phyloP scores from a whole-genome alignment of 2,888 invertebrate species.

The Timema podura region DNA sequence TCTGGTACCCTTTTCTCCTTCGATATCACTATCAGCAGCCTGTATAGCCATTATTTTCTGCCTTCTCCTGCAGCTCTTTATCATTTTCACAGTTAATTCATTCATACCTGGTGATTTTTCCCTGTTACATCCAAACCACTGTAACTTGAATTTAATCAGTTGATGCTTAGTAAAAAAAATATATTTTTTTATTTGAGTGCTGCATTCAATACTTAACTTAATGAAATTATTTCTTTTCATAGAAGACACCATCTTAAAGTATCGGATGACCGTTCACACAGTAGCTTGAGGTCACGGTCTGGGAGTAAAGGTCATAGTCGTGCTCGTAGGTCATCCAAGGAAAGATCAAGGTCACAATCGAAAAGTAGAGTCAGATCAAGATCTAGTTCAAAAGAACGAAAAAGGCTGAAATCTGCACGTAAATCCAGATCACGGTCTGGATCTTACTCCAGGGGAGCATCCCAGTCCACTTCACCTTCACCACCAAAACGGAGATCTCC shows the following conservation, averaged over 20 bases:
- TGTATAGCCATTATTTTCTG: too few species aligned
- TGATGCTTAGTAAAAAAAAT: not conserved
- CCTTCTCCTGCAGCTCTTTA: not conserved
- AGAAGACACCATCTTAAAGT: conserved; percentile 15
- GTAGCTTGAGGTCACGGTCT: conserved; percentile 23
- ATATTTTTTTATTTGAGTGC: not conserved
- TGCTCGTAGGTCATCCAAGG: conserved; percentile 18
- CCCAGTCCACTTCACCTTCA: conserved; percentile 18
- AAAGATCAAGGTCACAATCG: conserved; percentile 20
- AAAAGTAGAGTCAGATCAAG: conserved; percentile 11
- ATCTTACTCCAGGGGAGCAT: conserved; percentile 20
- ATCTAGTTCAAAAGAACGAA: conserved; percentile 21
- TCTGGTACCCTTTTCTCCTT: too few species aligned
- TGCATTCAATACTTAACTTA: not conserved
- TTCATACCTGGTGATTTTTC: not conserved
- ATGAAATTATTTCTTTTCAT: not conserved
- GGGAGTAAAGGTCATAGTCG: conserved; percentile 21
- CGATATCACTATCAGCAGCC: too few species aligned
- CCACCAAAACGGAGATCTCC: conserved; percentile 20
- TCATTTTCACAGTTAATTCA: too few species aligned
- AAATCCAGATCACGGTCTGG: conserved; percentile 14
- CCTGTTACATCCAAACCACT: not conserved
- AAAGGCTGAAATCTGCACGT: not conserved
- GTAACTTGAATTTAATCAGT: not conserved
- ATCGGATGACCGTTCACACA: conserved; percentile 16